Conservation (phyloP, 2,888 invertebrate species). For the Parnassius mnemosyne region DNA sequence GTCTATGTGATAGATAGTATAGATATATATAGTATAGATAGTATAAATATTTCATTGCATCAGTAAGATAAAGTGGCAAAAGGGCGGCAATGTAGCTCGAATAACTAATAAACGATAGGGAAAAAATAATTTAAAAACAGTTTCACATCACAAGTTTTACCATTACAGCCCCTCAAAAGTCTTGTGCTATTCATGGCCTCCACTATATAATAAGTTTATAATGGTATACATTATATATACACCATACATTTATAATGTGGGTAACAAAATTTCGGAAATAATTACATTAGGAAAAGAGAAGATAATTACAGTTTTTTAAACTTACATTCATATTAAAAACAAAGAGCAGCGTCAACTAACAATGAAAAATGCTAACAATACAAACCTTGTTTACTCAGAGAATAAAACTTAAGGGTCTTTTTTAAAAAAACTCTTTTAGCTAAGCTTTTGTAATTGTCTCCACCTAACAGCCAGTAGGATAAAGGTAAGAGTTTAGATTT, state of each 20-base stretch:
- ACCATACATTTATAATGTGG: neutral
- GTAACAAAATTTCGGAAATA: neutral
- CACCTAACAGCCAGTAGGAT: slow-evolving; percentile 19
- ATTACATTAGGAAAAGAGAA: slow-evolving; percentile 5
- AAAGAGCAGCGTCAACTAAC: slow-evolving; percentile 18
- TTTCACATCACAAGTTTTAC: too few relatives aligned
- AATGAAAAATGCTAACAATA: slow-evolving; percentile 24
- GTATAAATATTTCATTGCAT: too few relatives aligned
- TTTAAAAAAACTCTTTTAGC: slow-evolving; percentile 20
- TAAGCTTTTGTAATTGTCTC: slow-evolving; percentile 23
- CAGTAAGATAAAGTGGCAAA: too few relatives aligned
- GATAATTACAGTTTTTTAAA: slow-evolving; percentile 25
- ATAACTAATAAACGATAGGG: too few relatives aligned
- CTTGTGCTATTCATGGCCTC: too few relatives aligned
- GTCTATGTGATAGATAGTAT: too few relatives aligned
- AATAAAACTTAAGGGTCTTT: slow-evolving; percentile 24
- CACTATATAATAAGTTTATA: too few relatives aligned
- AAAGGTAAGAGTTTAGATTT: slow-evolving; percentile 9
- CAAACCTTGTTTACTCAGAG: slow-evolving; percentile 22
- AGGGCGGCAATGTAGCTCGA: too few relatives aligned
- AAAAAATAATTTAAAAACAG: too few relatives aligned
- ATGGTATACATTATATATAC: neutral
- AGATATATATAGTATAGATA: too few relatives aligned
- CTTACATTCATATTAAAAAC: slow-evolving; percentile 20
- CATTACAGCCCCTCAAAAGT: too few relatives aligned